Conservation (phyloP, 2,113 vertebrate genomes). For the Leptosomus discolor region DNA sequence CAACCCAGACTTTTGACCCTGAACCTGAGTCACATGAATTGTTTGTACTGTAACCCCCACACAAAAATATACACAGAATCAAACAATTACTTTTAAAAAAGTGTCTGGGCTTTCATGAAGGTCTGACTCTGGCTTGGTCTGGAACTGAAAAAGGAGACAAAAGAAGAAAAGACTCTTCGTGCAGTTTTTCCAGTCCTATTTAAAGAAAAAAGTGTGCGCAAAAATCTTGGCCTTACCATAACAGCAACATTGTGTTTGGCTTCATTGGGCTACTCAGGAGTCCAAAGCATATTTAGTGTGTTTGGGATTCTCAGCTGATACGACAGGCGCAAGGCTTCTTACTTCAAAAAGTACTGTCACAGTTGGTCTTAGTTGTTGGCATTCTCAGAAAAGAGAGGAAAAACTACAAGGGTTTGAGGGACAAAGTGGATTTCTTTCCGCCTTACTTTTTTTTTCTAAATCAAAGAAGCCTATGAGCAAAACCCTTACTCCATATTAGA, state of each 20-base stretch:
- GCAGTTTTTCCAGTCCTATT: neutral
- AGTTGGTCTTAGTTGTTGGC: neutral
- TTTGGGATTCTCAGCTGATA: neutral
- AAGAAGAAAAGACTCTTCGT: neutral
- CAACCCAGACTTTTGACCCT: constrained; percentile 55
- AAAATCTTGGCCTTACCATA: constrained; percentile 6
- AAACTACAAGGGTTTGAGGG: neutral
- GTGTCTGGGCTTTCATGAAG: neutral
- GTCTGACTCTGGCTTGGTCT: constrained; percentile 1
- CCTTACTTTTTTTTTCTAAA: neutral
- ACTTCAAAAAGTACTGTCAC: neutral
- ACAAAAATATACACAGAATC: constrained; percentile 11
- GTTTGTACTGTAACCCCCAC: neutral
- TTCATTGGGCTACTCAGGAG: neutral
- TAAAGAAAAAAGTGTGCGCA: neutral
- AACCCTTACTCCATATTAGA: neutral
- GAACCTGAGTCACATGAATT: constrained; percentile 35
- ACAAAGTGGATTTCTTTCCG: neutral
- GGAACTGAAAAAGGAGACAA: constrained; percentile 4
- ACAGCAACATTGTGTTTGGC: constrained; percentile 39
- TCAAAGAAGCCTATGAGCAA: neutral
- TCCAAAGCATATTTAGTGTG: neutral
- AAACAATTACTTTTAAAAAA: constrained; percentile 4
- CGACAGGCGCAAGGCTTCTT: neutral
- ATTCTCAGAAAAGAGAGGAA: neutral